phyloP scores from a whole-genome alignment of 2,797 vertebrate genomes.

The Mus spretus region DNA sequence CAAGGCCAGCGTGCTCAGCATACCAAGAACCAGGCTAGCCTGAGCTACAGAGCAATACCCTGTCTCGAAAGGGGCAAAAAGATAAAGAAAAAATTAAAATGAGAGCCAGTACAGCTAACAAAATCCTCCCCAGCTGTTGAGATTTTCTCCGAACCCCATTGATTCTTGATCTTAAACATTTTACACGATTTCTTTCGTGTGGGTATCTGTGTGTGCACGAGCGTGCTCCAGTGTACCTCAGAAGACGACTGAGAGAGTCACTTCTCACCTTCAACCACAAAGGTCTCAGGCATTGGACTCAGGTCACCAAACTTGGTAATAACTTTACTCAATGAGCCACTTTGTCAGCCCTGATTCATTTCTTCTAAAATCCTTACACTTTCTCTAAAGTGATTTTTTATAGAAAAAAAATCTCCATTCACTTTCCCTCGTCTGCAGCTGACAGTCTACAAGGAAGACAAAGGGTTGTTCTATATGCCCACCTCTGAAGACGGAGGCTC shows the following conservation, averaged over 20 bases:
- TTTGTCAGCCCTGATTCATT: neutral
- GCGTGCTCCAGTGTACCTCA: neutral
- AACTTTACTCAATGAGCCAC: neutral
- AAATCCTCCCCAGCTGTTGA: constrained; percentile 2
- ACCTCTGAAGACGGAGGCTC: constrained; percentile 61
- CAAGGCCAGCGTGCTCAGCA: neutral
- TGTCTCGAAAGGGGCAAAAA: neutral
- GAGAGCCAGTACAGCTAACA: constrained; percentile 70
- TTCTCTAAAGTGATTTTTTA: constrained; percentile 12
- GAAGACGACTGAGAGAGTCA: neutral
- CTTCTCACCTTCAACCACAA: neutral
- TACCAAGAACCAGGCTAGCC: neutral
- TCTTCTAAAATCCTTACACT: neutral
- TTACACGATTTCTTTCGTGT: neutral
- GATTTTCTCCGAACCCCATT: neutral
- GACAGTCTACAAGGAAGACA: constrained; percentile 11
- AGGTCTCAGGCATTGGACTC: neutral
- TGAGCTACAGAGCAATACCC: neutral
- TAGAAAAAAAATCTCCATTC: neutral
- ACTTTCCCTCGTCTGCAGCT: constrained; percentile 53
- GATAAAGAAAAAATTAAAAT: constrained; percentile 74
- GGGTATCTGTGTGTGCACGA: no score
- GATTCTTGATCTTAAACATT: neutral
- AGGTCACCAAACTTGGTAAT: neutral
- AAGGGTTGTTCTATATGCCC: neutral